Conservation (phyloP, 2,797 vertebrate genomes). For the Pseudocheirus occidentalis region DNA sequence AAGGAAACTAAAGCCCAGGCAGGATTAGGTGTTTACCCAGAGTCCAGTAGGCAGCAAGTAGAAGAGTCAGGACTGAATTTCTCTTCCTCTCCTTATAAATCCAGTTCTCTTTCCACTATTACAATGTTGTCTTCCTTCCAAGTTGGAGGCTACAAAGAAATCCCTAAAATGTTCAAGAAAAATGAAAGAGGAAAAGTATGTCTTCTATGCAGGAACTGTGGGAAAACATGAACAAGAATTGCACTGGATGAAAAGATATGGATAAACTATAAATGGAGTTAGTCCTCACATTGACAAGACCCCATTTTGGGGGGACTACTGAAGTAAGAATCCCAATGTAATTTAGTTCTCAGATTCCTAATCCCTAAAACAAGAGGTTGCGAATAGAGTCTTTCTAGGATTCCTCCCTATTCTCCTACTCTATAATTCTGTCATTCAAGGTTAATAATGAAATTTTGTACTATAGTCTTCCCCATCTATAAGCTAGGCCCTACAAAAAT, state of each 20-base stretch:
- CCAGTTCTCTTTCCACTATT: neutral
- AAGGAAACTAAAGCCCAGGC: neutral
- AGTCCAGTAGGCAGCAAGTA: neutral
- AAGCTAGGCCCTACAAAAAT: neutral
- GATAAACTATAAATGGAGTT: neutral
- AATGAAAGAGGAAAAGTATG: neutral
- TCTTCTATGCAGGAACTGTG: neutral
- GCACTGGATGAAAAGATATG: neutral
- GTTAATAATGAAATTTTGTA: neutral
- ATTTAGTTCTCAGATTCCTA: neutral
- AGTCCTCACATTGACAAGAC: neutral
- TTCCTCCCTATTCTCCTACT: neutral
- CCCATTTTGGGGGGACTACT: neutral
- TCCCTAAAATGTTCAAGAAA: neutral
- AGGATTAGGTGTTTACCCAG: neutral
- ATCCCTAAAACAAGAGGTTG: neutral
- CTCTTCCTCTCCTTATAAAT: neutral
- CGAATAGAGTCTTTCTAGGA: neutral
- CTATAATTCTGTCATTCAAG: neutral
- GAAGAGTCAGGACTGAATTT: neutral
- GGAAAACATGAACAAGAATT: neutral
- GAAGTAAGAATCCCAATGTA: neutral
- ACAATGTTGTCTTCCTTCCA: neutral
- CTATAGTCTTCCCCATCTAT: neutral
- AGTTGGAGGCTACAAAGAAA: neutral